These are phyloP conservation scores for Drosophila limbata DNA, from an alignment of 2,888 invertebrate genomes.

Conservation along the genomic window DNA sequence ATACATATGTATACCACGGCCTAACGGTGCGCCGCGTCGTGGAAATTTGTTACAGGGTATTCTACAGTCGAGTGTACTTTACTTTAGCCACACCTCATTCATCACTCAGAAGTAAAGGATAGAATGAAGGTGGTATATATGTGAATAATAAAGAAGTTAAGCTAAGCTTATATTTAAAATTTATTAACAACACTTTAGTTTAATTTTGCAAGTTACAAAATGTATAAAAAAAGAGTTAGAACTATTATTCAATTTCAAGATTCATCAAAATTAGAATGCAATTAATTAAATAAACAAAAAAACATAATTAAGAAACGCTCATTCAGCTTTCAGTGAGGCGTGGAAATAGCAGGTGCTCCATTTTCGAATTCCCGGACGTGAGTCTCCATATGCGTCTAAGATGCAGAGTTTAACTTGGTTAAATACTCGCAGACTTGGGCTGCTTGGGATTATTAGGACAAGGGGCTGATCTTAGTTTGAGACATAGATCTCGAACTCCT, in stretches of 20 bases:
- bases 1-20: too few species aligned
- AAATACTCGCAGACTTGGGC: conserved; percentile 34
- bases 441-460: conserved; percentile 1
- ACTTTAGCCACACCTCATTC: too few species aligned
- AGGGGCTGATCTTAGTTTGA: conserved; percentile 63
- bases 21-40: too few species aligned
- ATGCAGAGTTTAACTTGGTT: conserved; percentile 42
- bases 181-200: conserved; percentile 43
- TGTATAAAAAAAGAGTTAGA: conserved; percentile 17
- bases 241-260: conserved; percentile 29
- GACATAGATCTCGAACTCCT: conserved; percentile 92
- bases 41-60: too few species aligned
- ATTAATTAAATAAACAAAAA: conserved; percentile 21
- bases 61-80: too few species aligned
- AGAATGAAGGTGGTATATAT: neutral
- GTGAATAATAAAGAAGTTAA: neutral
- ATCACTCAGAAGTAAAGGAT: too few species aligned
- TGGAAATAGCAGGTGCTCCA: conserved; percentile 25
- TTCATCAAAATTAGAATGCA: conserved; percentile 31
- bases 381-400: conserved; percentile 40
- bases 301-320: conserved; percentile 25
- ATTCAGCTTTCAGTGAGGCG: conserved; percentile 22
- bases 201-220: conserved; percentile 38
- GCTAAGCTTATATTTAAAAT: conserved; percentile 34
- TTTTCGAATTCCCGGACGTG: conserved; percentile 46